These are phyloP conservation scores for Xenopus borealis DNA, from an alignment of 2,113 vertebrate genomes.

Conservation along the genomic window DNA sequence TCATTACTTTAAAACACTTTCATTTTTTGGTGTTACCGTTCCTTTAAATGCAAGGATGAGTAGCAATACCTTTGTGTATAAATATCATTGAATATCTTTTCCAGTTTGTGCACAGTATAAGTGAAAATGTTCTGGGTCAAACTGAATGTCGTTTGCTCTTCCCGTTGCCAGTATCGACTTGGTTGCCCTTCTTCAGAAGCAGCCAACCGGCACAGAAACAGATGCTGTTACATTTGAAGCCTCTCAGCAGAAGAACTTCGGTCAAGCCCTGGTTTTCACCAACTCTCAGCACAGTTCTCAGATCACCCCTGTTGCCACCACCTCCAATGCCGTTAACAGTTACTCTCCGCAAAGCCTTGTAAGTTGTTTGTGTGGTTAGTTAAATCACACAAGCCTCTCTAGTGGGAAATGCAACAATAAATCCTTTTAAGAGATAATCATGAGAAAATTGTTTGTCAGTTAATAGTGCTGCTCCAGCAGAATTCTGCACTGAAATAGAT, in stretches of 20 bases:
- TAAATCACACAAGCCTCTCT: too few species aligned
- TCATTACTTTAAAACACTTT: too few species aligned
- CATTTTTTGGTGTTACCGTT: too few species aligned
- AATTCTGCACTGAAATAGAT: too few species aligned
- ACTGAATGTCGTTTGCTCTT: constrained; percentile 27
- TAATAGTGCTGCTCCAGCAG: too few species aligned
- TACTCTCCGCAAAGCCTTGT: constrained; percentile 77
- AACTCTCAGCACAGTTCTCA: constrained; percentile 83
- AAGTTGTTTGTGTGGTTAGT: constrained; percentile 39
- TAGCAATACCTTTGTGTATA: too few species aligned
- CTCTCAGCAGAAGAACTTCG: constrained; percentile 75
- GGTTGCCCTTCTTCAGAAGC: constrained; percentile 78
- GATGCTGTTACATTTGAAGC: constrained; percentile 71
- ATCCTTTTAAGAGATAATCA: too few species aligned
- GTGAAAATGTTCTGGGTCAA: neutral
- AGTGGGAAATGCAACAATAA: too few species aligned
- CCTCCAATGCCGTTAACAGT: constrained; percentile 73
- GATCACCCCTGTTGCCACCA: constrained; percentile 73
- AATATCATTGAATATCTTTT: too few species aligned
- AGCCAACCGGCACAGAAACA: constrained; percentile 62
- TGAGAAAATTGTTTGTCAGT: too few species aligned
- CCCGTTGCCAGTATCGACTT: constrained; percentile 73
- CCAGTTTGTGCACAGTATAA: too few species aligned
- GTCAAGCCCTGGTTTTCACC: constrained; percentile 91
- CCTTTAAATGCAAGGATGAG: too few species aligned